Conservation (phyloP, 2,888 invertebrate species). For the Metalampra italica region DNA sequence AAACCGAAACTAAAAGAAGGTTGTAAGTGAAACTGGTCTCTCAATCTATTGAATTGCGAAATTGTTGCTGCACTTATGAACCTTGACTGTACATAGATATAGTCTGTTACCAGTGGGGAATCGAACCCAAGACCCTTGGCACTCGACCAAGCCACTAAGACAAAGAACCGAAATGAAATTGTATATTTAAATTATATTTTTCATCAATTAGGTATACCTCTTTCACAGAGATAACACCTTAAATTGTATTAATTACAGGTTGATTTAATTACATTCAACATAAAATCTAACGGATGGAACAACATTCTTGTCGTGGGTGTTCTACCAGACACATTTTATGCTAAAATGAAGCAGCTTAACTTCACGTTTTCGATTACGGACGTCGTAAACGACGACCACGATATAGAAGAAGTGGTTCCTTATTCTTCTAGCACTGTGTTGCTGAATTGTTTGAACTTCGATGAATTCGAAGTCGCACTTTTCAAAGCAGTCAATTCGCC, state of each 20-base stretch:
- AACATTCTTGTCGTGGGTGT: conserved; percentile 46
- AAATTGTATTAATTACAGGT: conserved; percentile 14
- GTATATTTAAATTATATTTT: no score
- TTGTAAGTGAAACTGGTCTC: no score
- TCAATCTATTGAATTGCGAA: no score
- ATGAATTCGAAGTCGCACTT: conserved; percentile 45
- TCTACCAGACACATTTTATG: conserved; percentile 44
- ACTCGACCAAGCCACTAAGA: no score
- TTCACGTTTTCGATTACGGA: conserved; percentile 37
- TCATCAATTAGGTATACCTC: no score
- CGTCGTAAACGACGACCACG: conserved; percentile 31
- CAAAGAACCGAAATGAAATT: no score
- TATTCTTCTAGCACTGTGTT: conserved; percentile 45
- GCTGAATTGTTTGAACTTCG: conserved; percentile 35
- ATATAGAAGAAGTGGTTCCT: conserved; percentile 39
- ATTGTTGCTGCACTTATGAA: no score
- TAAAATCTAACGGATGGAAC: conserved; percentile 49
- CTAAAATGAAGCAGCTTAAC: conserved; percentile 27
- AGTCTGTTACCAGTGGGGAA: no score
- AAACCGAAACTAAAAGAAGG: no score
- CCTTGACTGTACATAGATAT: no score
- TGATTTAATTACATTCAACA: conserved; percentile 34
- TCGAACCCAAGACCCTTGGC: no score
- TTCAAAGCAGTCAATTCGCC: conserved; percentile 31
- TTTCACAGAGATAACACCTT: no score